Base-by-base conservation (phyloP, 2,888 invertebrate genomes). In the Acheta domesticus region DNA sequence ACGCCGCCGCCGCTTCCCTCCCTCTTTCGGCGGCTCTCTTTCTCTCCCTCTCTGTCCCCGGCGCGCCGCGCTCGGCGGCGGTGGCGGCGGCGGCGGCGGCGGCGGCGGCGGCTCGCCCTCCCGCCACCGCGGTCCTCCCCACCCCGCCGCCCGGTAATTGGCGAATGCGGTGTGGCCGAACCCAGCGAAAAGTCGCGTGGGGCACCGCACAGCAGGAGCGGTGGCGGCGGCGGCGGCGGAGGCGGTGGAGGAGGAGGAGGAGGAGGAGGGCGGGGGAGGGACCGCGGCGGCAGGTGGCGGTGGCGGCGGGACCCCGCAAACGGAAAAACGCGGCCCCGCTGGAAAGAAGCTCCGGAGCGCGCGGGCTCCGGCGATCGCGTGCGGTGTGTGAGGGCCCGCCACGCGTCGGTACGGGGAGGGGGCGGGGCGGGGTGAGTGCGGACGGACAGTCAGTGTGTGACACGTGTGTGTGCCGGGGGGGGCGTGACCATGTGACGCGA, bases 91-190 rank as follows among this genome's bases (percentile, higher is more conserved):
- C 73, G 74, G n/a, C 75, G 76, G 80, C 73, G 74, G 73, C 78
- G 74, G 8, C 73, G 74, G n/a, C 75, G 76, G 80, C 73, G 74
- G 78, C 74, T 77, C 75, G n/a, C 76, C 75, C 78, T 77, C 14
- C 80, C 75, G n/a, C 78, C 78, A 2, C 49, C 78, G 48, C 73
- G 21, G 21, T 62, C 77, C 82, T 81, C 78, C 49, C 77, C 80
- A 76, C 80, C 76, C 77, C 62, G 49, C 79, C 48, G 20, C 79
- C 75, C 79, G 79, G 81, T 83, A 83, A 83, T 83, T 83, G 83
- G 83, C 82, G 82, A 82, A 81, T 81, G 82, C 80, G 82, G 83
- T 81, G 81, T 81, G 82, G 81, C 79, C 80, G 81, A 80, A 79
- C 77, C 78, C 79, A 80, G 81, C 80, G 81, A 80, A 80, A 80